Percentiles rank a stretch among this genome's conserved stretches.
Conservation (phyloP, 2,797 vertebrate species). For the Gymnopithys bicolor region DNA sequence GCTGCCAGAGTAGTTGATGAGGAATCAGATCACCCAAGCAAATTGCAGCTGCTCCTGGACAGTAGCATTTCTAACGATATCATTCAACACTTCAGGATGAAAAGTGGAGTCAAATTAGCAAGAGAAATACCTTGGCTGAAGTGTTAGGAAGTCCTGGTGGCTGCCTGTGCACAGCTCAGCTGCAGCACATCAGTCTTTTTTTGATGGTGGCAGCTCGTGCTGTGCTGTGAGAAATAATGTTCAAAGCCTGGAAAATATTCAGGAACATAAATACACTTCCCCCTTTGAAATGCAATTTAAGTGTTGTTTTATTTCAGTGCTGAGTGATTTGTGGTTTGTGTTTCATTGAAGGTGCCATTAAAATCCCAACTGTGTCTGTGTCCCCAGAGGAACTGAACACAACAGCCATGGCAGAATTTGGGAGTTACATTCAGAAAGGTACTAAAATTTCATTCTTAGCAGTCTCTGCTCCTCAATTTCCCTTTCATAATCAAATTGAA, state of each 20-base stretch:
- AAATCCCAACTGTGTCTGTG: constrained; percentile 89
- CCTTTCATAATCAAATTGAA: neutral
- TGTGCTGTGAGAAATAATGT: neutral
- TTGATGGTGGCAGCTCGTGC: neutral
- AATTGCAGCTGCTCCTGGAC: neutral
- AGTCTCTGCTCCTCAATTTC: neutral
- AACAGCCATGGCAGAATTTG: constrained; percentile 85
- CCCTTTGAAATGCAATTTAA: neutral
- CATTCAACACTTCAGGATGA: neutral
- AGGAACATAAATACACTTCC: neutral
- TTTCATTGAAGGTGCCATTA: constrained; percentile 83
- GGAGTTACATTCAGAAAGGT: constrained; percentile 85
- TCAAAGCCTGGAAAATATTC: neutral
- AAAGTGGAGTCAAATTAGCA: neutral
- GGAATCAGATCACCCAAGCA: neutral
- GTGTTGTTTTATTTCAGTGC: neutral
- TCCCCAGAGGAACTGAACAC: constrained; percentile 78
- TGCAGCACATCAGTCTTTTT: neutral
- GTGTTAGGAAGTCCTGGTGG: neutral
- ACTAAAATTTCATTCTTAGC: neutral
- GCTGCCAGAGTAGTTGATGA: neutral
- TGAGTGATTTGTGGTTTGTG: neutral
- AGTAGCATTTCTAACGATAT: neutral
- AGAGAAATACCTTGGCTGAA: neutral
- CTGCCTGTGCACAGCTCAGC: neutral